Evolutionary conservation across 1,140 invertebrate species (phyloP), one percentile per base, ranked within the genome.

Genomic region (Leptinotarsa texana): DNA sequence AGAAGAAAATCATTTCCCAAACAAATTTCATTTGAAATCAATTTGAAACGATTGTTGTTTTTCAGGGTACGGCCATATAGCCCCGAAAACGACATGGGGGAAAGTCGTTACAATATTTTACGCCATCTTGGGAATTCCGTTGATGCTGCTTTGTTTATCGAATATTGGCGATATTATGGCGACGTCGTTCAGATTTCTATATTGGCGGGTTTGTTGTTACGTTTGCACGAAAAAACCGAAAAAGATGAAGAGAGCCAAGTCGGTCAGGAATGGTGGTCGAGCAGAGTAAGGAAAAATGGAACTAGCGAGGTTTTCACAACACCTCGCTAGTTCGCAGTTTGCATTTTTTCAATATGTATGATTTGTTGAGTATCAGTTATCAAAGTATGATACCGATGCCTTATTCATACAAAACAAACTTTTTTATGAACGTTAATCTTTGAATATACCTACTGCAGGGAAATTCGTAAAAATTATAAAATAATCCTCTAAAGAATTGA

Each of bases 141-240:
- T 98, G 70, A 97, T 98, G 94, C 89, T 98, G 70, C 89, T 98
- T 4, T 97, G 96, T 80, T 88, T 98, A 47, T 97, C 96, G 57
- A 97, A 97, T 83, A 97, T 98, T 75, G 96, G 96, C n/a, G 95
- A 97, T 84, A 92, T 96, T 70, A 95, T 98, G 94, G 96, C 96
- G 8, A 94, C 96, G 69, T 95, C 95, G 48, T 98, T 98, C 86
- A 90, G 92, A 75, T 96, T 96, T 83, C 85, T 96, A 3, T 97
- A 96, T 82, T 96, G 94, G 95, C 91, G 92, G 73, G 92, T 95
- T 8, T 96, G 95, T 81, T 97, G 95, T 82, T 96, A 95, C 83
- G 89, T 95, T 61, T 96, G 94, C 84, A 95, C 93, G 0, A 90
- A 93, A 63, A 92, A 91, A 27, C 92, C 94, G 0, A 93, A 91